Percentiles rank a stretch among this genome's conserved stretches.
phyloP scores from a whole-genome alignment of 2,797 vertebrate species.

The Hippopotamyrus pictus region DNA sequence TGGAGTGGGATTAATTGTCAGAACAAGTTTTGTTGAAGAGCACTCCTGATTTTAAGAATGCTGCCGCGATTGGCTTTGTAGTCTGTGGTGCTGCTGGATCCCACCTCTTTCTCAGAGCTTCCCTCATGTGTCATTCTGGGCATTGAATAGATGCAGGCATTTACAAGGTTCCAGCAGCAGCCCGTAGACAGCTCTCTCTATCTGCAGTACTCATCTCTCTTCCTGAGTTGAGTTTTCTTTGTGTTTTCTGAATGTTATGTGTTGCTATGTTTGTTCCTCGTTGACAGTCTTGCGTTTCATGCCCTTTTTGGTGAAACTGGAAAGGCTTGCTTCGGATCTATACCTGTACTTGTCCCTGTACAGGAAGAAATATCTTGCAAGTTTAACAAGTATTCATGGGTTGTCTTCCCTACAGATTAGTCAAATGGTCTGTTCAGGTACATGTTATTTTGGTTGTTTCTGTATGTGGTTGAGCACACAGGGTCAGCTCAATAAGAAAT shows the following conservation, averaged over 20 bases:
- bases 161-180: not conserved
- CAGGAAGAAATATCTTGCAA: not conserved
- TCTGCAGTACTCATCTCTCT: not conserved
- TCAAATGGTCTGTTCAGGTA: not conserved
- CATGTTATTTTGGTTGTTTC: not conserved
- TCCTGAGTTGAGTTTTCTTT: not conserved
- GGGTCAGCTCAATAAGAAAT: conserved; percentile 35
- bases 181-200: not conserved
- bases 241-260: not conserved
- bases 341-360: not conserved
- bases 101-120: not conserved
- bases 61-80: not conserved
- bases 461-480: not conserved
- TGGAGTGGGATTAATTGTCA: not conserved
- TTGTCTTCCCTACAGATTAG: not conserved
- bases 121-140: not conserved
- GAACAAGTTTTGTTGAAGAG: not conserved
- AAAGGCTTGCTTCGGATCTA: not conserved
- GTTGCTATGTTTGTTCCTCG: not conserved
- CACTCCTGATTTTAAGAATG: not conserved
- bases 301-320: not conserved
- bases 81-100: not conserved
- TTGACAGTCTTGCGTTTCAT: not conserved
- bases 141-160: not conserved
- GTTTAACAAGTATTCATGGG: not conserved